Percentiles rank a stretch among this genome's conserved stretches.
phyloP scores from a whole-genome alignment of 2,888 invertebrate genomes.

The Maniola hyperantus region DNA sequence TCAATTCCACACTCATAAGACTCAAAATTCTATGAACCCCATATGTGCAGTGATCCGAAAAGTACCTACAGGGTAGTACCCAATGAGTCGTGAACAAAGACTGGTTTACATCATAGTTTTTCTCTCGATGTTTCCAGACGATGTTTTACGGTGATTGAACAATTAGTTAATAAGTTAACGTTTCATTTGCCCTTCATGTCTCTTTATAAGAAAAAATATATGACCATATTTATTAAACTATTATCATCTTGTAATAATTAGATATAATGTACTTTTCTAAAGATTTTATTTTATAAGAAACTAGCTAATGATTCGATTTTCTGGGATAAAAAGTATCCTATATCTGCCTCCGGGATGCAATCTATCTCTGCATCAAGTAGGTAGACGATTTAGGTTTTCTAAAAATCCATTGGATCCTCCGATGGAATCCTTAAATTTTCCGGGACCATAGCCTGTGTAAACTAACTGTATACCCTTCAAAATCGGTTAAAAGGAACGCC shows the following conservation, averaged over 20 bases:
- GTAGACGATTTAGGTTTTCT: too few species aligned
- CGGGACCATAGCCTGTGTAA: too few species aligned
- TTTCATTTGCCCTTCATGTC: constrained; percentile 14
- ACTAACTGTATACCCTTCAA: too few species aligned
- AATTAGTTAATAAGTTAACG: constrained; percentile 35
- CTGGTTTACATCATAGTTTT: constrained; percentile 40
- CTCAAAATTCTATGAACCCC: constrained; percentile 28
- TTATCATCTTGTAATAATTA: not conserved
- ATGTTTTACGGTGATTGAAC: constrained; percentile 35
- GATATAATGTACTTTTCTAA: too few species aligned
- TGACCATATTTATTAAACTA: not conserved
- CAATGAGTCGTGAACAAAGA: constrained; percentile 42
- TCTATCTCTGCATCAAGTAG: too few species aligned
- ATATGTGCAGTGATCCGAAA: constrained; percentile 24
- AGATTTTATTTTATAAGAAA: too few species aligned
- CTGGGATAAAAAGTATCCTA: too few species aligned
- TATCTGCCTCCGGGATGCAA: too few species aligned
- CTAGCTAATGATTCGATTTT: too few species aligned
- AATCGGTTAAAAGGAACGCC: too few species aligned
- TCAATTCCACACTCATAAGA: constrained; percentile 16
- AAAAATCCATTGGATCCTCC: too few species aligned
- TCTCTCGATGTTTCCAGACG: constrained; percentile 30
- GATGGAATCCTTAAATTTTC: too few species aligned
- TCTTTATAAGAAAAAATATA: constrained; percentile 3
- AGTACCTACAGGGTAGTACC: constrained; percentile 27